A percentile compares a stretch with the other conserved stretches of the same genome.
Conservation (phyloP, 1,140 invertebrate genomes). For the Lucilia sericata region DNA sequence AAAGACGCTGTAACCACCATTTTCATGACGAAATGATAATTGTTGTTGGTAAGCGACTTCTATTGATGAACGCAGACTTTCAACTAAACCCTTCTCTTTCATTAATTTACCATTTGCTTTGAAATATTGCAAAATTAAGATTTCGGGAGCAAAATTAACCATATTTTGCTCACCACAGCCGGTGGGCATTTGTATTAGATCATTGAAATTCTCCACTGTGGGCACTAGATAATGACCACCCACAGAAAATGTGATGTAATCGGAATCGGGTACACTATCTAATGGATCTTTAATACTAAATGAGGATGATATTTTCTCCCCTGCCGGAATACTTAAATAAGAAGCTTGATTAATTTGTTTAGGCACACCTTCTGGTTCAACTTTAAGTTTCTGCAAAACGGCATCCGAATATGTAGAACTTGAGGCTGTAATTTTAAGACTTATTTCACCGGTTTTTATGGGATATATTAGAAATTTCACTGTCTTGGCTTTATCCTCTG, state of each 20-base stretch:
- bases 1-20: constrained; percentile 96
- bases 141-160: constrained; percentile 92
- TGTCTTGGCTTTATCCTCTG: constrained; percentile 76
- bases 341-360: background rate
- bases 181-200: constrained; percentile 84
- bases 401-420: background rate
- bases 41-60: constrained; percentile 92
- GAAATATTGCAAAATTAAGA: constrained; percentile 84
- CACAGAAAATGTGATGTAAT: background rate
- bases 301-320: background rate
- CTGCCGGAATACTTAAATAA: background rate
- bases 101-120: constrained; percentile 78
- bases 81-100: constrained; percentile 66
- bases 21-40: constrained; percentile 86
- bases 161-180: constrained; percentile 98
- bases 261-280: constrained; percentile 1
- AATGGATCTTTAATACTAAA: background rate
- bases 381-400: background rate
- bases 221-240: constrained; percentile 80
- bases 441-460: constrained; percentile 78
- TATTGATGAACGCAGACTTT: constrained; percentile 69
- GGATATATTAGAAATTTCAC: constrained; percentile 87
- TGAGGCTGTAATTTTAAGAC: constrained; percentile 71
- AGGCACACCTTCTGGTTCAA: constrained; percentile 13
- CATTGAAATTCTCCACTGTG: constrained; percentile 79